Evolutionary conservation across 2,888 invertebrate species (phyloP).

Genomic region (Cerastoderma edule): DNA sequence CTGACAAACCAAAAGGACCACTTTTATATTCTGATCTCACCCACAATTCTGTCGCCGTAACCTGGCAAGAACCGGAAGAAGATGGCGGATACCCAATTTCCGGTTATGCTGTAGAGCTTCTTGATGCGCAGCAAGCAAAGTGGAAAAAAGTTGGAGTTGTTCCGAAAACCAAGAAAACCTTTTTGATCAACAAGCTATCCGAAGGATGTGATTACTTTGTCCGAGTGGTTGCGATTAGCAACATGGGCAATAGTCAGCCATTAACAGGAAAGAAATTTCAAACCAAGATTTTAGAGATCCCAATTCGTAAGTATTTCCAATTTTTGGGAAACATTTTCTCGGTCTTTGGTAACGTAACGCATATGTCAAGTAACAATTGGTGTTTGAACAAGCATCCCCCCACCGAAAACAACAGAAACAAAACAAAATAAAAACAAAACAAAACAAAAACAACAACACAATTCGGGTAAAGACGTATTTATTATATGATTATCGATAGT

Average conservation of each 20-base stretch:
- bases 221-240: constrained; percentile 40
- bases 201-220: constrained; percentile 33
- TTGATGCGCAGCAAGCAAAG: constrained; percentile 16
- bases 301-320: constrained; percentile 43
- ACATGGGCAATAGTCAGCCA: constrained; percentile 42
- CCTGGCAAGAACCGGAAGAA: constrained; percentile 40
- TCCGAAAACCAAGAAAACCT: constrained; percentile 21
- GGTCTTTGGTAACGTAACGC: not conserved
- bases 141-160: constrained; percentile 44
- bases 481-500: no score
- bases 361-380: not conserved
- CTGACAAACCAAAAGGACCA: constrained; percentile 43
- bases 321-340: no score
- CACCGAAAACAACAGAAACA: no score
- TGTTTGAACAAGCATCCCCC: not conserved
- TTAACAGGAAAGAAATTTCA: constrained; percentile 33
- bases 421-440: no score
- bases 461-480: no score
- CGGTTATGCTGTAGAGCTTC: constrained; percentile 40
- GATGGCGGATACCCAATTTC: constrained; percentile 41
- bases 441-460: no score
- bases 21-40: constrained; percentile 36
- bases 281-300: constrained; percentile 45
- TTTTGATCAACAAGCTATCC: constrained; percentile 25
- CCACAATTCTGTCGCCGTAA: constrained; percentile 40